These are phyloP conservation scores for Sinonovacula constricta DNA, from an alignment of 1,140 invertebrate genomes.

Conservation along the genomic window DNA sequence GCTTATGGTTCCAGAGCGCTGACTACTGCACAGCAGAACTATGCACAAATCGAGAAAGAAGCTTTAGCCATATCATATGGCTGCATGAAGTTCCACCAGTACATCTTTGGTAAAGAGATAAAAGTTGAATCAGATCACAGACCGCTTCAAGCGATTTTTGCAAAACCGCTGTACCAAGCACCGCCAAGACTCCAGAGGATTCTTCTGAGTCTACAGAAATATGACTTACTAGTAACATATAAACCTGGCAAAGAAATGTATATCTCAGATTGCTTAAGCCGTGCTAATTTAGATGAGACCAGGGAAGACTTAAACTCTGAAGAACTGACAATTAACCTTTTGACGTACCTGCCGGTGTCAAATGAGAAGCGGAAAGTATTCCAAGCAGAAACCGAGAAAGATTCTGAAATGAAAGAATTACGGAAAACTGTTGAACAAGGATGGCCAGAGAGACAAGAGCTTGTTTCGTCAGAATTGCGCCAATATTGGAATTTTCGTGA, in stretches of 20 bases:
- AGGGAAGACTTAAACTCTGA: conserved; percentile 7
- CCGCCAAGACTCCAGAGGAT: conserved; percentile 74
- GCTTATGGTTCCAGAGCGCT: background rate
- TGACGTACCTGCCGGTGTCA: conserved; percentile 29
- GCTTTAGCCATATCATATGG: conserved; percentile 26
- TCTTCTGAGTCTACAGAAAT: conserved; percentile 76
- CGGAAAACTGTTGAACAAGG: conserved; percentile 9
- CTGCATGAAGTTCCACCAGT: conserved; percentile 52
- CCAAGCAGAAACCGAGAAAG: conserved; percentile 23
- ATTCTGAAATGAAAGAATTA: conserved; percentile 28
- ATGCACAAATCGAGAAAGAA: conserved; percentile 26
- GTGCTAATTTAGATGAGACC: conserved; percentile 40
- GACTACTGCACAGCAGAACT: background rate
- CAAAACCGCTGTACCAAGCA: conserved; percentile 66
- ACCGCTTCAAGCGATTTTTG: conserved; percentile 74
- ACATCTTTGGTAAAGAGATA: conserved; percentile 58
- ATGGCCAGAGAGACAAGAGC: conserved; percentile 29
- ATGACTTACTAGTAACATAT: conserved; percentile 77
- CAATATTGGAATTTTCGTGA: conserved; percentile 32
- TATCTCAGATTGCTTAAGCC: conserved; percentile 70
- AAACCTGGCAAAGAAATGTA: conserved; percentile 75
- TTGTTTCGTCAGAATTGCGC: background rate
- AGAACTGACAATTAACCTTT: conserved; percentile 13
- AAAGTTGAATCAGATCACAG: conserved; percentile 71
- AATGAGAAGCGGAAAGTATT: conserved; percentile 16